A percentile compares a stretch with the other conserved stretches of the same genome.
Evolutionary conservation across 92 coral and sea anemone species (phyloP).

Genomic region (Epizoanthus scotinus): DNA sequence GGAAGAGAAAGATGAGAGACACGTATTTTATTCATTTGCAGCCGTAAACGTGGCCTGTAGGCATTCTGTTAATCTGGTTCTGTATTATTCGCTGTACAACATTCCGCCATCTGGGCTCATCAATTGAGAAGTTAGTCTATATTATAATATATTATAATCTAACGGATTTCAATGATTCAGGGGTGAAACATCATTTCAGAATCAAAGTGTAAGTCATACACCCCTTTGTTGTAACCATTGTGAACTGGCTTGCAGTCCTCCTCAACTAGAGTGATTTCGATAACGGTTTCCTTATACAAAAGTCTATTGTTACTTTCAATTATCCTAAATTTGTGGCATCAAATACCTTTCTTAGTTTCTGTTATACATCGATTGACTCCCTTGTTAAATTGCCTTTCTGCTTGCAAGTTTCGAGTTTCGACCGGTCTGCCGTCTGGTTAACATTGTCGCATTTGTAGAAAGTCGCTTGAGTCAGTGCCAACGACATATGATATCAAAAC

Average conservation of each 20-base stretch:
- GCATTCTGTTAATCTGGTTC: constrained; percentile 9
- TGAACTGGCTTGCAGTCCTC: no score
- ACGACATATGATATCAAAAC: not conserved
- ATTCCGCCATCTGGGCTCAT: constrained; percentile 5
- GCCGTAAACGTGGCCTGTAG: constrained; percentile 3
- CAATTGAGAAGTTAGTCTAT: not conserved
- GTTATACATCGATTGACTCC: not conserved
- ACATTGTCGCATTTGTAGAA: not conserved
- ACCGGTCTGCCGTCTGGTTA: not conserved
- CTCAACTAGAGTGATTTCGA: no score
- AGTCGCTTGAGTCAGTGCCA: not conserved
- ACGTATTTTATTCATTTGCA: not conserved
- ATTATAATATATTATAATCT: not conserved
- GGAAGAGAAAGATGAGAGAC: not conserved
- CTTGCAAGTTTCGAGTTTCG: constrained; percentile 11
- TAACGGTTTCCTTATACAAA: no score
- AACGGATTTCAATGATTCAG: not conserved
- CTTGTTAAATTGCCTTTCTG: not conserved
- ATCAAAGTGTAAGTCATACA: no score
- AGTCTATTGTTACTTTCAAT: not conserved
- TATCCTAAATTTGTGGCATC: not conserved
- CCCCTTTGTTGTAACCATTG: no score
- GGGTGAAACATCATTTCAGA: not conserved
- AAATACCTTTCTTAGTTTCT: not conserved
- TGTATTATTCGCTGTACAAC: not conserved